phyloP scores from a whole-genome alignment of 2,888 invertebrate genomes.

The Drosophila glabriapex region DNA sequence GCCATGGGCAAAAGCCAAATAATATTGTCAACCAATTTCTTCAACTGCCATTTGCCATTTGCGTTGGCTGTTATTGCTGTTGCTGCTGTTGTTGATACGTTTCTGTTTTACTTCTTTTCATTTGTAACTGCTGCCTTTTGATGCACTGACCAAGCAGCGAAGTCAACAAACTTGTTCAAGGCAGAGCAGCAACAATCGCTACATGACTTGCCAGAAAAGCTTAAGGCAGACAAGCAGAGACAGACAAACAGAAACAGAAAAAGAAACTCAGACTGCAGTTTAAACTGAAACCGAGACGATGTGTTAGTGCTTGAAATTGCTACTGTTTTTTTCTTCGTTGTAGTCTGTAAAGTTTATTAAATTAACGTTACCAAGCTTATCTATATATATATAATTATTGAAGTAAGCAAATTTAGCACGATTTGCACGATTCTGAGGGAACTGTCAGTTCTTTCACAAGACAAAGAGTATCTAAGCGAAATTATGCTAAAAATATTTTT shows the following conservation, averaged over 20 bases:
- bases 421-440: background rate
- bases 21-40: conserved; percentile 72
- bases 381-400: background rate
- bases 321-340: background rate
- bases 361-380: background rate
- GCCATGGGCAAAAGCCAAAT: conserved; percentile 64
- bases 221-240: conserved; percentile 19
- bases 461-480: background rate
- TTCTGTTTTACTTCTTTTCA: conserved; percentile 14
- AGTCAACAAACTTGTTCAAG: conserved; percentile 77
- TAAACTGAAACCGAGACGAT: conserved; percentile 13
- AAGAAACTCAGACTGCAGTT: conserved; percentile 20
- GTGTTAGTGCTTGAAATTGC: conserved; percentile 15
- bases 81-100: background rate
- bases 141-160: conserved; percentile 55
- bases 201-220: conserved; percentile 65
- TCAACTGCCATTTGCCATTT: conserved; percentile 46
- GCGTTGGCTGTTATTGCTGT: conserved; percentile 12
- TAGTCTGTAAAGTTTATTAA: background rate
- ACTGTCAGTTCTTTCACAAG: background rate
- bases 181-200: conserved; percentile 40
- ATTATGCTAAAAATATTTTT: background rate
- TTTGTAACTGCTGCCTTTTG: conserved; percentile 33
- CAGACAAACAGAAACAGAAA: conserved; percentile 14
- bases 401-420: background rate